Percentiles rank a stretch among this genome's conserved stretches.
Conservation (phyloP, 2,888 invertebrate genomes). For the Nephrotoma appendiculata region DNA sequence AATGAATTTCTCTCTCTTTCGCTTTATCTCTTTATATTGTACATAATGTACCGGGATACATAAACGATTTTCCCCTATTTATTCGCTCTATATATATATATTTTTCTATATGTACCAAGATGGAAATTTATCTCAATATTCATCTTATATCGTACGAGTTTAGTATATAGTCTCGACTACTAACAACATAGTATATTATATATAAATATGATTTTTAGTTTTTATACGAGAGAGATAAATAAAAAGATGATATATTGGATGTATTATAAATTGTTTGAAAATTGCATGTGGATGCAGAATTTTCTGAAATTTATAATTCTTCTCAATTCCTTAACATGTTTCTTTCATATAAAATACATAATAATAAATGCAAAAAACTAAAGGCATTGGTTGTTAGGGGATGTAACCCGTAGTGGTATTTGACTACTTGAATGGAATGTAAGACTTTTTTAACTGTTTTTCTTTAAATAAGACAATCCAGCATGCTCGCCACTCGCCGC, state of each 20-base stretch:
- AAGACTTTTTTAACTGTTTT: no score
- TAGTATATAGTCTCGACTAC: not conserved
- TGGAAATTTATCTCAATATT: not conserved
- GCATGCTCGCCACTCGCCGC: no score
- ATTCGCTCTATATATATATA: not conserved
- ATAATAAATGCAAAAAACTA: not conserved
- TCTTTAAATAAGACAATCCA: no score
- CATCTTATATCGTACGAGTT: not conserved
- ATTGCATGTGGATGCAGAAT: not conserved
- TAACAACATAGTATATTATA: not conserved
- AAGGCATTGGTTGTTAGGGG: not conserved
- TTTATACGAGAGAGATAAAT: not conserved
- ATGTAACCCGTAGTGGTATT: not conserved
- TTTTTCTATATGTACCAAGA: not conserved
- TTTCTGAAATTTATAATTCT: not conserved
- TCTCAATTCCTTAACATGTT: not conserved
- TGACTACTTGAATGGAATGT: no score
- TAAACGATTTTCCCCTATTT: not conserved
- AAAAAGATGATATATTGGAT: not conserved
- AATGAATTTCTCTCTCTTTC: not conserved
- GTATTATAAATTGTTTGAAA: not conserved
- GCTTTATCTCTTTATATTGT: no score
- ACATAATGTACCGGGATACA: not conserved
- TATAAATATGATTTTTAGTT: not conserved
- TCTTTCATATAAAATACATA: not conserved